Base-by-base conservation (phyloP, 2,113 vertebrate genomes). In the Strix uralensis region DNA sequence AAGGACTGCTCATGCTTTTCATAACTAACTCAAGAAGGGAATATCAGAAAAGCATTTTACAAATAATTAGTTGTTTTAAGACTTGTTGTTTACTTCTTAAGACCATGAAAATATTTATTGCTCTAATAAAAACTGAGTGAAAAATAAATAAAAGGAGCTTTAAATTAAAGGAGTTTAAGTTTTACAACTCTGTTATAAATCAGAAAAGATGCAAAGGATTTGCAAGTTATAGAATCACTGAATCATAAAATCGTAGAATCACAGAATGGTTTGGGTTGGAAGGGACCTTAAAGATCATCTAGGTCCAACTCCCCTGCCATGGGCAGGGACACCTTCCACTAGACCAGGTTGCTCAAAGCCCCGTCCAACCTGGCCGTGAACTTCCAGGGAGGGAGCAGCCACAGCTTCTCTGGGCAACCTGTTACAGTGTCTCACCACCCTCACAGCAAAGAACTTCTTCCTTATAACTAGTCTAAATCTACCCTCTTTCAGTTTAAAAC, bases 141-240 rank as follows among this genome's bases (percentile, higher is more conserved):
- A 96, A 96, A 97, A 97, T 95, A 97, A 98, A 96, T 91, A 94
- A 96, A 95, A 97, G 78, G 32, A 96, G 54, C 65, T 97, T 95
- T 96, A 96, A 97, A 96, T 97, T 96, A 96, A 97, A 98, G 86
- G 49, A 55, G 72, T 67, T 96, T 96, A 89, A 92, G 82, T 95
- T 97, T 97, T 96, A 95, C 54, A 95, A 96, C 79, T 23, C 63
- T 81, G 42, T 95, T 81, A 67, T 71, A 96, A 97, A 94, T 80
- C 42, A 95, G 83, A 93, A 94, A 82, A 96, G 95, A 96, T 63
- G 72, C 92, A 96, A n/a, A 52, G 58, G 38, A 55, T 22, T 81
- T 95, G 34, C 27, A 91, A 96, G 46, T 55, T 51, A 38, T 36
- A 29, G 69, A 51, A 46, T 47, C 19, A 10, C 46, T 21, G 20